phyloP scores from a whole-genome alignment of 1,140 invertebrate species.

The Acromyrmex heyeri region DNA sequence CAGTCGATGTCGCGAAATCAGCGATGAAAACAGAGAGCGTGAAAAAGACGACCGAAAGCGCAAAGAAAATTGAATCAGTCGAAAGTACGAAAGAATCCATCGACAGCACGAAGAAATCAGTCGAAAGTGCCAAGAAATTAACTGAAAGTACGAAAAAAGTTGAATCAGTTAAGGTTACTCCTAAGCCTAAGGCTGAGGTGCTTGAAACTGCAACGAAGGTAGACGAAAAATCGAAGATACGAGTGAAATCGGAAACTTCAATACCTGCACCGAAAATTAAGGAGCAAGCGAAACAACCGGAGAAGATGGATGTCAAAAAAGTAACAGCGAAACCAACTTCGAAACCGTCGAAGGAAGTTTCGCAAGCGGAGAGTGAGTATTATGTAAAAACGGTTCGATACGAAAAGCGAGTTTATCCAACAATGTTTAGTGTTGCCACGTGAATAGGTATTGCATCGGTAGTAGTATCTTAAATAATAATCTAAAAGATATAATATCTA shows the following conservation, averaged over 20 bases:
- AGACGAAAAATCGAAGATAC: conserved; percentile 44
- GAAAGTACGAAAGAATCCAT: conserved; percentile 45
- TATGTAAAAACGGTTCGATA: conserved; percentile 10
- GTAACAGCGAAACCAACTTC: conserved; percentile 34
- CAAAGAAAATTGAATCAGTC: conserved; percentile 58
- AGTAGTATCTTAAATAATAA: conserved; percentile 40
- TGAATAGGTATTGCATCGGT: conserved; percentile 8
- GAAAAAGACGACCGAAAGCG: conserved; percentile 65
- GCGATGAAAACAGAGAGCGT: conserved; percentile 70
- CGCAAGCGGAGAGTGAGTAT: conserved; percentile 72
- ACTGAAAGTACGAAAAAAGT: conserved; percentile 27
- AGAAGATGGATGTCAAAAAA: conserved; percentile 66
- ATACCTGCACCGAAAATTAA: conserved; percentile 68
- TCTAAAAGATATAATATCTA: conserved; percentile 21
- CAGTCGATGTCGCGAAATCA: conserved; percentile 41
- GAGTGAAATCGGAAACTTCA: conserved; percentile 70
- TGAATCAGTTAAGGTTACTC: conserved; percentile 38
- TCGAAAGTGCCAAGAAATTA: conserved; percentile 36
- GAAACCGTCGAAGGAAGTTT: conserved; percentile 38
- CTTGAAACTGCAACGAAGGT: conserved; percentile 30
- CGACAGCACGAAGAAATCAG: conserved; percentile 36
- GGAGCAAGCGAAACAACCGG: conserved; percentile 56
- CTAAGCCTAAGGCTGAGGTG: conserved; percentile 45
- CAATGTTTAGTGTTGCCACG: conserved; percentile 12
- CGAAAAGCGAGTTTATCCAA: conserved; percentile 38